Conservation (phyloP, 35 echinoderm and acorn worm genomes). For the Lytechinus variegatus region DNA sequence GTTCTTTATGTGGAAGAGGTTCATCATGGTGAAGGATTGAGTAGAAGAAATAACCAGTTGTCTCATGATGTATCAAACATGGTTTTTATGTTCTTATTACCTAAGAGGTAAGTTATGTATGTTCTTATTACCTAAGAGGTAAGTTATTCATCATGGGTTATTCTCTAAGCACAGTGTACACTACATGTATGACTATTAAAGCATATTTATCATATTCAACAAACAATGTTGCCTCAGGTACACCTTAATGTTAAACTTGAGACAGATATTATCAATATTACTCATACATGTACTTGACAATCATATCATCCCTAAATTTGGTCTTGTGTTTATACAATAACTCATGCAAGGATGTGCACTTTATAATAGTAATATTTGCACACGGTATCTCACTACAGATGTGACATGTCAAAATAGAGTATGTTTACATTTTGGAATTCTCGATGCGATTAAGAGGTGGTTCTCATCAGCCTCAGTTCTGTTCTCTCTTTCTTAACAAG, state of each 20-base stretch:
- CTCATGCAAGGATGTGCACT: background rate
- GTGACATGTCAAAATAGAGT: background rate
- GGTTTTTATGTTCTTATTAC: no score
- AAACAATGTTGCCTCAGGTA: background rate
- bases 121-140: no score
- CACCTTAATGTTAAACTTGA: background rate
- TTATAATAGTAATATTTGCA: background rate
- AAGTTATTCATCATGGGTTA: no score
- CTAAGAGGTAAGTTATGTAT: no score
- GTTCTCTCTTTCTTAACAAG: no score
- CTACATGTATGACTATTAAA: background rate
- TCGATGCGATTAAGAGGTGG: background rate
- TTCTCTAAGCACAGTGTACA: no score
- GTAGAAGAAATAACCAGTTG: no score
- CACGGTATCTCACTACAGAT: background rate
- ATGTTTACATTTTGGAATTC: background rate
- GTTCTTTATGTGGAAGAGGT: no score
- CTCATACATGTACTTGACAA: background rate
- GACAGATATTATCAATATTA: background rate
- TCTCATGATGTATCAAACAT: no score
- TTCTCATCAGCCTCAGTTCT: no score
- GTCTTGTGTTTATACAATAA: background rate
- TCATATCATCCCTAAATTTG: background rate
- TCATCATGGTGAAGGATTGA: no score
- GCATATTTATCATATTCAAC: background rate